Base-by-base conservation (phyloP, 2,113 vertebrate genomes). In the Cavia porcellus region DNA sequence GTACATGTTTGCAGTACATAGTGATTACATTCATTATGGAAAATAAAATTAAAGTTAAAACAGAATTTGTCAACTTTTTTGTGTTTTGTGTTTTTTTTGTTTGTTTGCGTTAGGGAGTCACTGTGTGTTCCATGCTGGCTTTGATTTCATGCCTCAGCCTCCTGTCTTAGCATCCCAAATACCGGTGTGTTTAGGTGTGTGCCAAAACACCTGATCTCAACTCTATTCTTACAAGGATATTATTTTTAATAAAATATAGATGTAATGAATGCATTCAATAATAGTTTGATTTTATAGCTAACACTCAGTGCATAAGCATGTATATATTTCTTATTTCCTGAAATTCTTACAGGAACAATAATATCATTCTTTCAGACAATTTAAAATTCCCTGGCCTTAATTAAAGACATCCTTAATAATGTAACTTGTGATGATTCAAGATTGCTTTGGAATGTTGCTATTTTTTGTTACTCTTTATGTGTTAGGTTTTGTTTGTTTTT, bases 361-460 rank as follows among this genome's bases (percentile, higher is more conserved):
- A n/a, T 8, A 47, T 77, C 42, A 80, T 94, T 79, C 7, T 92
- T 88, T 94, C 70, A 55, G 57, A 28, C 19, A 89, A 45, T 75
- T 17, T 86, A 86, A 94, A 94, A 87, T 92, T 93, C 66, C 57
- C 45, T 82, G n/a, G 83, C 28, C 20, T 17, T 94, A 81, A 81
- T 45, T 52, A 81, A 95, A 92, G 25, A 68, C 75, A n/a, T 82
- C 90, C 6, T 68, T 83, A 91, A 52, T 84, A 87, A 88, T 83
- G 45, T 14, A 92, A 59, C 55, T 95, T 92, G 45, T 94, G 57
- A 89, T 86, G 10, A 94, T 42, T 55, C 35, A 89, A 45, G 32
- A n/a, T 89, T 96, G 85, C n/a, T 96, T 94, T 80, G 28, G 77
- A 82, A 79, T 96, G 17, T 42, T 87, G 57, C 32, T 57, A 17